A percentile compares a stretch with the other conserved stretches of the same genome.
Evolutionary conservation across 1,140 invertebrate genomes (phyloP).

Genomic region (Macrosteles quadrilineatus): DNA sequence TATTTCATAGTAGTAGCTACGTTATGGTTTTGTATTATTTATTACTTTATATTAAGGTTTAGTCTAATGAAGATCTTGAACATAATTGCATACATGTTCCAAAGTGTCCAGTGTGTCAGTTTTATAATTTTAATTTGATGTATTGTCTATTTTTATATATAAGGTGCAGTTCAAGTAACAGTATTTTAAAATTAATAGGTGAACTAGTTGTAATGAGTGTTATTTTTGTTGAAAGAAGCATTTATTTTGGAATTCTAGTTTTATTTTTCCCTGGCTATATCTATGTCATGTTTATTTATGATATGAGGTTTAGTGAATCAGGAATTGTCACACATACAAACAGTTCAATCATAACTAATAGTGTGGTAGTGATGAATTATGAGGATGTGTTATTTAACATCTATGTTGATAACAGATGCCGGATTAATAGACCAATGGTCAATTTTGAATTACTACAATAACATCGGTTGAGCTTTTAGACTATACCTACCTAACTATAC

Average conservation of each 20-base stretch:
- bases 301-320: too few relatives aligned
- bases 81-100: neutral
- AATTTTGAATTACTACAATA: too few relatives aligned
- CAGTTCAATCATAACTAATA: too few relatives aligned
- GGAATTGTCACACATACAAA: too few relatives aligned
- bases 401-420: too few relatives aligned
- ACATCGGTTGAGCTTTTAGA: too few relatives aligned
- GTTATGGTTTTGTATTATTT: constrained; percentile 18
- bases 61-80: neutral
- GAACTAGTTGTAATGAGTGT: constrained; percentile 4
- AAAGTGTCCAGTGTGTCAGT: neutral
- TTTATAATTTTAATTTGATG: constrained; percentile 18
- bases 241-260: constrained; percentile 6
- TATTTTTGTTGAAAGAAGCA: constrained; percentile 20
- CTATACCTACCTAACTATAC: too few relatives aligned
- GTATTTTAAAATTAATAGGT: constrained; percentile 7
- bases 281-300: too few relatives aligned
- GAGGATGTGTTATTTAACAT: too few relatives aligned
- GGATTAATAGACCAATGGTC: too few relatives aligned
- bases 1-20: neutral
- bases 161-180: neutral
- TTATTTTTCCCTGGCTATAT: neutral
- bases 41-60: constrained; percentile 3
- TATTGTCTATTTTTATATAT: constrained; percentile 20
- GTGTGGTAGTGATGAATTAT: too few relatives aligned